phyloP scores from a whole-genome alignment of 2,113 vertebrate genomes.

The Climacteris rufus region DNA sequence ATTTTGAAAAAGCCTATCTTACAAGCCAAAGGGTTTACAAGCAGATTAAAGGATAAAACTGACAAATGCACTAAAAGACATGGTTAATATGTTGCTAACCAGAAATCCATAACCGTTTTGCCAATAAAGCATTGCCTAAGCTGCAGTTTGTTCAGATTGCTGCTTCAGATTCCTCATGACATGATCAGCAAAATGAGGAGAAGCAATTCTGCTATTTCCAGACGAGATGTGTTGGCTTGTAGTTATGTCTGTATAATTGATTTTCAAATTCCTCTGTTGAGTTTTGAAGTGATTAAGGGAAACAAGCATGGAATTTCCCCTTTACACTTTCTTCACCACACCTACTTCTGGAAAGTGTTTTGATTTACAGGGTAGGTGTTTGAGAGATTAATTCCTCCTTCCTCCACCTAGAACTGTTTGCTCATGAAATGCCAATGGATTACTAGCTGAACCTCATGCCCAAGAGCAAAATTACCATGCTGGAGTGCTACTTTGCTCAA shows the following conservation, averaged over 20 bases:
- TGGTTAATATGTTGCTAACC: neutral
- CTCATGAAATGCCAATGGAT: neutral
- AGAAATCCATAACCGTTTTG: slow-evolving; percentile 42
- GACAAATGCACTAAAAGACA: neutral
- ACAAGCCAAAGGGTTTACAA: slow-evolving; percentile 1
- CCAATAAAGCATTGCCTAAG: slow-evolving; percentile 34
- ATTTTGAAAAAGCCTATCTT: neutral
- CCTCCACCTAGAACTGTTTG: neutral
- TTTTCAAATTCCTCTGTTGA: neutral
- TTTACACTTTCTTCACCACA: neutral
- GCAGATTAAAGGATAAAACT: slow-evolving; percentile 51
- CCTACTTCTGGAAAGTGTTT: neutral
- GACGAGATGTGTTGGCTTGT: neutral
- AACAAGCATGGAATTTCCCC: neutral
- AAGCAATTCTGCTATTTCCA: neutral
- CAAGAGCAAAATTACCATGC: neutral
- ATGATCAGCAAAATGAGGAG: neutral
- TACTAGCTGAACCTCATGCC: neutral
- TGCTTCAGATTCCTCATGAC: neutral
- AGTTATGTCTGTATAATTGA: neutral
- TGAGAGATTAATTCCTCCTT: neutral
- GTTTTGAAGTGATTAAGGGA: neutral
- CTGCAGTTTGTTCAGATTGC: neutral
- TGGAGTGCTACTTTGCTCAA: neutral
- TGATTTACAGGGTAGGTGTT: neutral